phyloP scores from a whole-genome alignment of 2,113 vertebrate genomes.

The Ammodytes marinus region DNA sequence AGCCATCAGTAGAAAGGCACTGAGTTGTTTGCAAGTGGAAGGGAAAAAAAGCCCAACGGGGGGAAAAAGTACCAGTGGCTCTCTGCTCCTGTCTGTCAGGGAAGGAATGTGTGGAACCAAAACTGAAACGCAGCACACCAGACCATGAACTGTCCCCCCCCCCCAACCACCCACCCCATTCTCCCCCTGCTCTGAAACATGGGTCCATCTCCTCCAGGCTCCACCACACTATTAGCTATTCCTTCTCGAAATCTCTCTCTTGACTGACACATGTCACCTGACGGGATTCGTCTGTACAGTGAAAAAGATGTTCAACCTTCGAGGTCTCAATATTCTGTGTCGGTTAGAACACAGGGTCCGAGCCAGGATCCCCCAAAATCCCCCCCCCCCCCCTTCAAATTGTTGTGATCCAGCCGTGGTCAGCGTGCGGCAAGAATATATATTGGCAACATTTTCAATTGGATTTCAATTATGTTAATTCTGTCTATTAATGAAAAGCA shows the following conservation, averaged over 20 bases:
- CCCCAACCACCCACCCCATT: no score
- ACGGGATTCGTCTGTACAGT: constrained; percentile 63
- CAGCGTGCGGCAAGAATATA: neutral
- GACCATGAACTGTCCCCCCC: constrained; percentile 70
- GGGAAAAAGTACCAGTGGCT: constrained; percentile 56
- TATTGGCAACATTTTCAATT: constrained; percentile 5
- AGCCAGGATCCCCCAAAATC: constrained; percentile 12
- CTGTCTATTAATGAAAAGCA: neutral
- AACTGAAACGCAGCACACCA: constrained; percentile 67
- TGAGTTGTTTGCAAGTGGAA: constrained; percentile 69
- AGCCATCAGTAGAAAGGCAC: constrained; percentile 88
- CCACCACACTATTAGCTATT: constrained; percentile 53
- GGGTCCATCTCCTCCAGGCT: constrained; percentile 62
- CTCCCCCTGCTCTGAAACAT: constrained; percentile 53
- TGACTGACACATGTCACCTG: constrained; percentile 46
- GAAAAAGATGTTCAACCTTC: constrained; percentile 41
- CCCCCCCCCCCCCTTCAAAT: constrained; percentile 15
- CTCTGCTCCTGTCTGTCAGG: constrained; percentile 63
- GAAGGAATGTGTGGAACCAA: constrained; percentile 76
- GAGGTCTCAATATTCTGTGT: constrained; percentile 51
- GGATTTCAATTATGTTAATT: neutral
- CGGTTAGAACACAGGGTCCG: constrained; percentile 27
- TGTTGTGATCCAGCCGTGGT: constrained; percentile 5
- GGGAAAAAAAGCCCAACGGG: constrained; percentile 37
- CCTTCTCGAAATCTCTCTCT: constrained; percentile 39